Evolutionary conservation across 2,113 vertebrate genomes (phyloP), one percentile per base, ranked within the genome.

Genomic region (Limanda limanda): DNA sequence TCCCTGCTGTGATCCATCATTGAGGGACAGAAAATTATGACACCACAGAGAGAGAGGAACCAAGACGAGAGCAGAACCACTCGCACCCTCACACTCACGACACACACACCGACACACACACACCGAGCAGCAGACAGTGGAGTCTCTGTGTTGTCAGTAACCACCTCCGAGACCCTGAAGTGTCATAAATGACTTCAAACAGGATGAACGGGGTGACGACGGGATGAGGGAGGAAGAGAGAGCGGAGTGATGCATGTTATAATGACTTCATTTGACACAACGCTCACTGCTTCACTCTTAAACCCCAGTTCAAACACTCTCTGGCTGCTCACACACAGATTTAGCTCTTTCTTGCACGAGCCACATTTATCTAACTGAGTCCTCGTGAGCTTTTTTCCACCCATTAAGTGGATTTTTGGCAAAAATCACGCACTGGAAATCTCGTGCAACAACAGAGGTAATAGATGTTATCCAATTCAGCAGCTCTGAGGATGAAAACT

Each of bases 121-220:
- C 52, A 54, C 51, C 3, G 3, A 45, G 64, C 62, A 45, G 58
- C 54, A 85, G 76, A 88, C 69, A 89, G 76, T 76, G 18, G 68
- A 84, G 78, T 76, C 79, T 87, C 88, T 83, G 70, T 87, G 82
- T 84, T 78, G 81, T 84, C 80, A 82, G 81, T 72, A 76, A 82
- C 85, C 86, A 86, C 86, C 79, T 80, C 27, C 2, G 10, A 89
- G 87, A 87, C 82, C 77, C 82, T n/a, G 82, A 90, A 73, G 85
- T 90, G 87, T 90, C 84, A 85, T 80, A 71, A 89, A 89, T 56
- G 80, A 86, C 85, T 89, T 88, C 81, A 88, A 86, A 86, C 62
- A 81, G 61, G 80, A 81, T 9, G 2, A 24, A 54, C 51, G 20
- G 45, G 68, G 77, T 63, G 78, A 79, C 1, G 47, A 60, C 31